Percentiles rank a stretch among this genome's conserved stretches.
phyloP scores from a whole-genome alignment of 2,888 invertebrate genomes.

The Pollenia amentaria region DNA sequence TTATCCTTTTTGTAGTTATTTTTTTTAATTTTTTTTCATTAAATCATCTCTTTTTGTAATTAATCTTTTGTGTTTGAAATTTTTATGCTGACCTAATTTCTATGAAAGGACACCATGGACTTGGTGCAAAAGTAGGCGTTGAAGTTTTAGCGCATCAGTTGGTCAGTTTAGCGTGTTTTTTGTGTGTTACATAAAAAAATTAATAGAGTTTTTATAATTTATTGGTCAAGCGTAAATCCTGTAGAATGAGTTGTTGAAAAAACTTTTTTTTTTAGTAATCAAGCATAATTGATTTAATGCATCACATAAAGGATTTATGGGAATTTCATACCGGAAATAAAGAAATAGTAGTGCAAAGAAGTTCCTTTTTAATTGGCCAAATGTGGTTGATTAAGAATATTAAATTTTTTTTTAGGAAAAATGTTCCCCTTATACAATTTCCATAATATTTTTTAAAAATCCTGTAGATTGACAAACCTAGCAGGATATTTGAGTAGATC shows the following conservation, averaged over 20 bases:
- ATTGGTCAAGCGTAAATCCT: conserved; percentile 74
- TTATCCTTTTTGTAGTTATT: conserved; percentile 31
- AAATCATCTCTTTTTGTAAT: conserved; percentile 62
- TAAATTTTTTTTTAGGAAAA: too few relatives aligned
- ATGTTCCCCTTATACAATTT: too few relatives aligned
- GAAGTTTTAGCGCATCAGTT: conserved; percentile 68
- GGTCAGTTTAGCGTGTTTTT: conserved; percentile 68
- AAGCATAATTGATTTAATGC: neutral
- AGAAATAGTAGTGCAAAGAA: neutral
- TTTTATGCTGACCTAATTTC: conserved; percentile 68
- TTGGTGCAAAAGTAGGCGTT: conserved; percentile 57
- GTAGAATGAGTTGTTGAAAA: conserved; percentile 30
- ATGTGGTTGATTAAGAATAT: too few relatives aligned
- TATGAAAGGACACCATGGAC: conserved; percentile 5
- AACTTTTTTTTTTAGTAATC: too few relatives aligned
- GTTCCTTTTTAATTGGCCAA: neutral
- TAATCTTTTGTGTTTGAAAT: conserved; percentile 61
- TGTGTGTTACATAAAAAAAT: neutral
- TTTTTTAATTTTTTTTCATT: neutral
- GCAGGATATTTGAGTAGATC: too few relatives aligned
- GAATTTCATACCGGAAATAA: conserved; percentile 56
- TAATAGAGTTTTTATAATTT: conserved; percentile 56
- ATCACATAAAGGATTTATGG: conserved; percentile 46
- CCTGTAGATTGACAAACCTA: too few relatives aligned
- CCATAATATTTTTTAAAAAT: too few relatives aligned